Conservation (phyloP, 2,113 vertebrate species). For the Psephotus haematonotus region DNA sequence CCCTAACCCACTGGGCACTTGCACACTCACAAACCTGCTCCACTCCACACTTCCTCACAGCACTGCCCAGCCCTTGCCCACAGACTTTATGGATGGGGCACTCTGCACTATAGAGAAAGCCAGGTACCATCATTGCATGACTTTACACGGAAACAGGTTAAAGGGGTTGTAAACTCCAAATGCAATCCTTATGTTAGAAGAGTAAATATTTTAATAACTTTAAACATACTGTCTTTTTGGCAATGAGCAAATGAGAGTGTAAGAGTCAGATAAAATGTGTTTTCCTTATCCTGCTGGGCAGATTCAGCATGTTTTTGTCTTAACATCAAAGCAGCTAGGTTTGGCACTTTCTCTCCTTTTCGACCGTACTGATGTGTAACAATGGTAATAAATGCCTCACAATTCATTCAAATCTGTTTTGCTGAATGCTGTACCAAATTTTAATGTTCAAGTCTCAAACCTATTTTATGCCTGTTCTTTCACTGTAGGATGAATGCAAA, state of each 20-base stretch:
- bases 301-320: neutral
- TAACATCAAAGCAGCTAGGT: neutral
- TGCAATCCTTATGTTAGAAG: neutral
- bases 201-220: neutral
- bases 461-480: neutral
- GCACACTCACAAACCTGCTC: no score
- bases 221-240: neutral
- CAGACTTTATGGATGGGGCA: neutral
- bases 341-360: neutral
- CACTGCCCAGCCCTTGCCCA: neutral
- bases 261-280: neutral
- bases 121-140: neutral
- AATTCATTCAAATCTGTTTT: neutral
- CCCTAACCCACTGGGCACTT: neutral
- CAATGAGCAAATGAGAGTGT: neutral
- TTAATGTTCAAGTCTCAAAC: neutral
- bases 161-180: neutral
- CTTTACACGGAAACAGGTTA: neutral
- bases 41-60: fast-evolving
- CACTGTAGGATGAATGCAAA: neutral
- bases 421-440: neutral
- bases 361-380: neutral
- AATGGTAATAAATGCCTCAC: neutral
- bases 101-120: neutral
- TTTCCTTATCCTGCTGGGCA: constrained; percentile 7